Evolutionary conservation across 2,113 vertebrate species (phyloP).

Genomic region (Apistogramma diplotaenia): DNA sequence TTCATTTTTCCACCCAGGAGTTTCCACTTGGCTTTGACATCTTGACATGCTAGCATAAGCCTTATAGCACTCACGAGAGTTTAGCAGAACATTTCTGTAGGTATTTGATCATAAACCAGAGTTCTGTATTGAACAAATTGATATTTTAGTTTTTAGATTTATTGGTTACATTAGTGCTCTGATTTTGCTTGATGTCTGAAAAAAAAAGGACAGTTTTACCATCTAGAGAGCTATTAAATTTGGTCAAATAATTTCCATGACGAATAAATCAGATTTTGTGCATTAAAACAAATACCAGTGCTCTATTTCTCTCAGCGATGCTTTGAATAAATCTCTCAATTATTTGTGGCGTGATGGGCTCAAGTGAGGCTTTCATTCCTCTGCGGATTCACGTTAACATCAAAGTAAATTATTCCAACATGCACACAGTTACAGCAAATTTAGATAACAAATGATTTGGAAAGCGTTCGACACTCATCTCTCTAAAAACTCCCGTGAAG

Average conservation of each 20-base stretch:
- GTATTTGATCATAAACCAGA: not conserved
- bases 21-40: not conserved
- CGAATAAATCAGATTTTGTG: conserved; percentile 8
- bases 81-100: not conserved
- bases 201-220: conserved; percentile 12
- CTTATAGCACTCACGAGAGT: not conserved
- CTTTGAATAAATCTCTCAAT: conserved; percentile 15
- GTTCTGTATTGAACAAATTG: not conserved
- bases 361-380: conserved; percentile 28
- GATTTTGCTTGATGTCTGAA: conserved; percentile 9
- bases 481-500: not conserved
- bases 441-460: conserved; percentile 9
- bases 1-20: too few species aligned
- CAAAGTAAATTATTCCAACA: conserved; percentile 1
- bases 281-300: not conserved
- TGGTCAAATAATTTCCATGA: conserved; percentile 11
- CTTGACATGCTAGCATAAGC: not conserved
- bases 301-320: not conserved
- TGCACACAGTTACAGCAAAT: conserved; percentile 1
- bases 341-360: not conserved
- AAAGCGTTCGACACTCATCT: not conserved
- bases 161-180: not conserved
- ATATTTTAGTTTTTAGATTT: not conserved
- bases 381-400: not conserved
- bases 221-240: conserved; percentile 5